Conservation (phyloP, 2,888 invertebrate genomes). For the Campoletis raptor region DNA sequence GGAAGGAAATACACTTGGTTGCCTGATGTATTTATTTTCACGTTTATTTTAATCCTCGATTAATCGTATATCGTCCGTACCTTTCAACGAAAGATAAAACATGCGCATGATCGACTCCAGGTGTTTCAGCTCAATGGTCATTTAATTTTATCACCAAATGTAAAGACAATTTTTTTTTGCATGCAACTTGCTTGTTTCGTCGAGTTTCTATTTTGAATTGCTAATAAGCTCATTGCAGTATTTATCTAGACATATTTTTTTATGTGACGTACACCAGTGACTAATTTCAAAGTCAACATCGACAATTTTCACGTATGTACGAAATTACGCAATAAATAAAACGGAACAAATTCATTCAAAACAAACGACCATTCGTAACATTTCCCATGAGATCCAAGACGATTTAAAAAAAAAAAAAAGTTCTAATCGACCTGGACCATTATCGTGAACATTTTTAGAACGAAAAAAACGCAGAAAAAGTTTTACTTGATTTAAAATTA, state of each 20-base stretch:
- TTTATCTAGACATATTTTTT: background rate
- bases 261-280: background rate
- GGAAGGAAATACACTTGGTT: background rate
- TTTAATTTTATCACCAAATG: constrained; percentile 3
- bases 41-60: constrained; percentile 18
- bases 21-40: background rate
- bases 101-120: constrained; percentile 32
- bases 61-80: constrained; percentile 41
- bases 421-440: background rate
- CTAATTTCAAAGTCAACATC: background rate
- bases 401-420: background rate
- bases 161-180: background rate
- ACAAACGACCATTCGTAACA: too few relatives aligned
- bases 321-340: background rate
- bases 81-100: constrained; percentile 33
- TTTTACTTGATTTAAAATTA: background rate
- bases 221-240: background rate
- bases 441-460: background rate
- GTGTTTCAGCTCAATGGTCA: constrained; percentile 16
- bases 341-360: background rate
- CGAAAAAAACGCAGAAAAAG: background rate
- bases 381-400: background rate
- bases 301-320: background rate
- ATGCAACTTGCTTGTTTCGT: background rate
- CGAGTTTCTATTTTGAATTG: background rate